Conservation (phyloP, 2,797 vertebrate genomes). For the Clangula hyemalis region DNA sequence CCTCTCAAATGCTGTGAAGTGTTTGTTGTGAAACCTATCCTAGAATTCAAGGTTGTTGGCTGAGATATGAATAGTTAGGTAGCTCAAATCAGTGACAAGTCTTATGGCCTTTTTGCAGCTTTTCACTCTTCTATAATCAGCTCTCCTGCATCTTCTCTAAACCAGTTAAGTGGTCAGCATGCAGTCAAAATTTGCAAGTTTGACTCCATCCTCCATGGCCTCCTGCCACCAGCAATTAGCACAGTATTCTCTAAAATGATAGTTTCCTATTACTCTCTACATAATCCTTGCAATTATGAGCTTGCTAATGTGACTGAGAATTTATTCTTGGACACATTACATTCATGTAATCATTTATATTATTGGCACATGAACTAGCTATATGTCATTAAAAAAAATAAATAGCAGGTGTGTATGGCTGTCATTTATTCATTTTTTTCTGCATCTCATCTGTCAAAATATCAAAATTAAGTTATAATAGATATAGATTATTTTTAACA, state of each 20-base stretch:
- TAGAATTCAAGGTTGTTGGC: neutral
- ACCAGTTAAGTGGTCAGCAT: neutral
- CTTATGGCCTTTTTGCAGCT: neutral
- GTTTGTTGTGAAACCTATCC: neutral
- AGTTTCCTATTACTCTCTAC: neutral
- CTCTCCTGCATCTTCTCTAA: neutral
- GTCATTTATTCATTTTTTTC: conserved; percentile 53
- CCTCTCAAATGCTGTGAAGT: neutral
- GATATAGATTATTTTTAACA: too few species aligned
- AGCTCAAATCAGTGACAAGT: neutral
- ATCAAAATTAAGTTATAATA: conserved; percentile 4
- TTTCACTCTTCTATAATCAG: neutral
- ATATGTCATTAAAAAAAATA: conserved; percentile 22
- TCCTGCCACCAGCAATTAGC: neutral
- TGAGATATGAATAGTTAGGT: neutral
- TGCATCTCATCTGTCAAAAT: conserved; percentile 47
- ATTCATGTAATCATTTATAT: neutral
- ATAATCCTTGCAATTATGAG: conserved; percentile 1
- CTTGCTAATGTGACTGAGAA: neutral
- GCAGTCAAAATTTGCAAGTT: neutral
- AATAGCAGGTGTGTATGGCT: conserved; percentile 44
- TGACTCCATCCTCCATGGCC: neutral
- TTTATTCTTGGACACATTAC: neutral
- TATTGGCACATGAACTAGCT: conserved; percentile 30
- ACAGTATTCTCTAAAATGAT: neutral